Conservation (phyloP, 2,888 invertebrate genomes). For the Pristionchus mayeri region DNA sequence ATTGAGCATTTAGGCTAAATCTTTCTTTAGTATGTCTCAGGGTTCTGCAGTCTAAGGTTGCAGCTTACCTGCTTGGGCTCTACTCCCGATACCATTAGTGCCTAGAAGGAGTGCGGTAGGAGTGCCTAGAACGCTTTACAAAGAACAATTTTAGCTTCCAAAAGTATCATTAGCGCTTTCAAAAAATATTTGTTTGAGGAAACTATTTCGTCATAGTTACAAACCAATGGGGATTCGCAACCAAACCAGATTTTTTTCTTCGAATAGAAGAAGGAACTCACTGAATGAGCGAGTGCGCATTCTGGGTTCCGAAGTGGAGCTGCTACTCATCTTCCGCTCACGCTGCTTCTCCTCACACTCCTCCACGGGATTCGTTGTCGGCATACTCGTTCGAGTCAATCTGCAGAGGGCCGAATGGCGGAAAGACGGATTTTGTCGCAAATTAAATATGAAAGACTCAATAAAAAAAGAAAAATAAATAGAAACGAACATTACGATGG, state of each 20-base stretch:
- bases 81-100: no score
- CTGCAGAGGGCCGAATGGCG: background rate
- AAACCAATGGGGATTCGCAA: no score
- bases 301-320: background rate
- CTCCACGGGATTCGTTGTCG: background rate
- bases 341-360: background rate
- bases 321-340: background rate
- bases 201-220: background rate
- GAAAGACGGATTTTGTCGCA: background rate
- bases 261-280: background rate
- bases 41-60: no score
- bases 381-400: background rate
- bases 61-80: no score
- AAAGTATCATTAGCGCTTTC: no score
- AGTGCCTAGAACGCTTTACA: no score
- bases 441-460: background rate
- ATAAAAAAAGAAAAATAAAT: background rate
- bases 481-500: background rate
- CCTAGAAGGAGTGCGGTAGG: no score
- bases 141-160: no score
- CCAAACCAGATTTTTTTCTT: no score
- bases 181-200: no score
- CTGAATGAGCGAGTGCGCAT: slow-evolving; percentile 33
- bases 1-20: no score
- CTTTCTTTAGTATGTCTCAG: no score